A percentile compares a stretch with the other conserved stretches of the same genome.
Evolutionary conservation across 2,797 vertebrate genomes (phyloP).

Genomic region (Leucoraja ocellata): DNA sequence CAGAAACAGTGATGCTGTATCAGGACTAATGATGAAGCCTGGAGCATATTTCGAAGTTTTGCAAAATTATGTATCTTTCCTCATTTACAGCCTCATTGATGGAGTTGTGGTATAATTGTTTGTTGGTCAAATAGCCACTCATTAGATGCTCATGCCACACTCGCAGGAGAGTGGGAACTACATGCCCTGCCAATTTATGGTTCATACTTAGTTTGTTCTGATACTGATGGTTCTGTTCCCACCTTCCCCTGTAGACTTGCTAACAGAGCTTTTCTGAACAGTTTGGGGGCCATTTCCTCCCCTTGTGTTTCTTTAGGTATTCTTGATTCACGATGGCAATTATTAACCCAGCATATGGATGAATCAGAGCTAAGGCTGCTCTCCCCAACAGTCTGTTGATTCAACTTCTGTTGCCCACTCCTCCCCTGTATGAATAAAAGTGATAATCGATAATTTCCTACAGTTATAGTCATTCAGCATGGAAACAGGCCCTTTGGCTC

Average conservation of each 20-base stretch:
- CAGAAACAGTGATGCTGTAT: background rate
- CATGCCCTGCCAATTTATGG: background rate
- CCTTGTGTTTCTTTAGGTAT: background rate
- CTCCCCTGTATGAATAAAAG: background rate
- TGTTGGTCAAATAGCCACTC: background rate
- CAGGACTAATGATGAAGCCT: background rate
- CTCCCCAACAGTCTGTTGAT: background rate
- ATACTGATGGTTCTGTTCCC: background rate
- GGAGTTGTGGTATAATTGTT: background rate
- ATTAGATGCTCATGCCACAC: background rate
- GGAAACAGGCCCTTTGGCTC: too few species aligned
- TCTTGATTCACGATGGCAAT: background rate
- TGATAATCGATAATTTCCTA: background rate
- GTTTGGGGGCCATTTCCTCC: background rate
- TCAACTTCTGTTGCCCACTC: background rate
- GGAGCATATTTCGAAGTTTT: background rate
- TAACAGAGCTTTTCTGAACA: background rate
- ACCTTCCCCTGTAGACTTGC: background rate
- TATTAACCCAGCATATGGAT: background rate
- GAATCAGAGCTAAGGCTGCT: background rate
- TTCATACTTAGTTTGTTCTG: slow-evolving; percentile 3
- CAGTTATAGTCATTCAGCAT: too few species aligned
- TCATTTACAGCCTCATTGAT: background rate
- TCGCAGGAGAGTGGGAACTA: background rate
- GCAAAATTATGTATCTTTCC: background rate